Evolutionary conservation across 2,113 vertebrate species (phyloP).

Genomic region (Pedionomus torquatus): DNA sequence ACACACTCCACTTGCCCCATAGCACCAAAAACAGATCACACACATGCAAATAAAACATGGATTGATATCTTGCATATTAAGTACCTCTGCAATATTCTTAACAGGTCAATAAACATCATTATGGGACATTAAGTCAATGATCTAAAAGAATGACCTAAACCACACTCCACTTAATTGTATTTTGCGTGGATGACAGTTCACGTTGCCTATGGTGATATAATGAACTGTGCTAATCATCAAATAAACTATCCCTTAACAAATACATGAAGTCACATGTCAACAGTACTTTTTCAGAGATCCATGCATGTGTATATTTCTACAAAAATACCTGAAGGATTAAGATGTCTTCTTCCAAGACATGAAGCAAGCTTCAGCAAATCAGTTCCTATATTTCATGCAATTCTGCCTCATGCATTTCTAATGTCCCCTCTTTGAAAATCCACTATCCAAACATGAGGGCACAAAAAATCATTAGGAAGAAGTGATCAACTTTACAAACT

Average conservation of each 20-base stretch:
- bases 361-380: not conserved
- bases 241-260: not conserved
- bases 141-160: not conserved
- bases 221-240: slow-evolving; percentile 38
- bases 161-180: not conserved
- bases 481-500: not conserved
- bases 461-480: not conserved
- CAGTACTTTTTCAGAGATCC: not conserved
- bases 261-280: not conserved
- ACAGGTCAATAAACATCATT: not conserved
- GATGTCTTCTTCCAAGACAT: not conserved
- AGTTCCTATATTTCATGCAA: not conserved
- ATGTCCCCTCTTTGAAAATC: not conserved
- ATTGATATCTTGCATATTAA: not conserved
- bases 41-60: not conserved
- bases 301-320: too few species aligned
- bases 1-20: not conserved
- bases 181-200: slow-evolving; percentile 18
- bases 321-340: too few species aligned
- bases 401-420: not conserved
- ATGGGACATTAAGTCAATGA: not conserved
- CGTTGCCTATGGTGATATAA: not conserved
- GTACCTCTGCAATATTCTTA: not conserved
- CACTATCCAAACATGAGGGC: not conserved
- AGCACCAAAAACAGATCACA: not conserved